Evolutionary conservation across 1,140 invertebrate genomes (phyloP), one percentile per base, ranked within the genome.

Genomic region (Lordiphosa clarofinis): DNA sequence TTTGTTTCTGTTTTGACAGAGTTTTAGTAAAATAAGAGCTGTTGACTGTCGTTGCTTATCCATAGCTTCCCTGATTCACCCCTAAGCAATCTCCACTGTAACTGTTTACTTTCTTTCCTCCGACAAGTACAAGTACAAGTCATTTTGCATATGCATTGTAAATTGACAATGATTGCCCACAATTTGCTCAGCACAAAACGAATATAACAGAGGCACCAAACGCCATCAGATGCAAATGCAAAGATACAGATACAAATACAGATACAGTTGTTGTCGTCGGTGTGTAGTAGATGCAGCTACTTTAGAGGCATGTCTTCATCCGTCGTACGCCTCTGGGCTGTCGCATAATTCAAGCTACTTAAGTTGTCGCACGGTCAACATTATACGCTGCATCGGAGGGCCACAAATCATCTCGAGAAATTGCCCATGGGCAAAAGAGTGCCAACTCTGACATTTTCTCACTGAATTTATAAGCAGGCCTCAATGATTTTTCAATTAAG

Each of bases 111-210:
- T 63, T 74, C 58, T 54, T 56, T 40, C 24, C 33, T 36, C 49
- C 46, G 44, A 43, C 49, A 58, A 73, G 48, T 49, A 37, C 56
- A 48, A 56, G 71, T 57, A 38, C 72, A 59, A 73, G 67, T 54
- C 56, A 65, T 53, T 72, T 62, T 71, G 65, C 62, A 60, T 68
- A 50, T 62, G 79, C 69, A 73, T 61, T 78, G 78, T 78, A 86
- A 84, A 84, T 84, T 84, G 78, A 84, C 79, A 78, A 84, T 84
- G 79, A 84, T 84, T 84, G 79, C 73, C 59, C 65, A 84, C 78
- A 84, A 84, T 84, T 84, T 84, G 79, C 79, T 73, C 61, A 48
- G 56, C 68, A 65, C 49, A 40, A 31, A 33, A 36, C 57, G 24
- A 28, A 28, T 28, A 28, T 28, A 28, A 56, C 52, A 9, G 55